These are phyloP conservation scores for Chiridota heheva DNA, from an alignment of 35 echinoderm and acorn worm genomes.

Conservation along the genomic window DNA sequence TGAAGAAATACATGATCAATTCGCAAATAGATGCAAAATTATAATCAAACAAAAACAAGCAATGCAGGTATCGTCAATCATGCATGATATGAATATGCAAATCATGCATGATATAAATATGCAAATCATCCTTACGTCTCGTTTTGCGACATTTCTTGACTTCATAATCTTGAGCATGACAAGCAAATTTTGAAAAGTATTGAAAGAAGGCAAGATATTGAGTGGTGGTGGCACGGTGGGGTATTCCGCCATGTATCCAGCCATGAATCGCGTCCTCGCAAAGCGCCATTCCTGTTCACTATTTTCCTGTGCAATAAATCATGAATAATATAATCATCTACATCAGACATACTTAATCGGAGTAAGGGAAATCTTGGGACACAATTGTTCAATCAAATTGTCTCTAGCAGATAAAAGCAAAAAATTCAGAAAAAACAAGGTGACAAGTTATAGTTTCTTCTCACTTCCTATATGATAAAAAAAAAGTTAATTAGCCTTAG, in stretches of 20 bases:
- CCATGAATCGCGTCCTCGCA: conserved; percentile 45
- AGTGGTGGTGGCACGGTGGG: conserved; percentile 41
- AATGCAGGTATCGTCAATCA: no score
- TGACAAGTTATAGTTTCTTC: not conserved
- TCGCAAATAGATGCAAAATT: no score
- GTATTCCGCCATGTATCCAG: conserved; percentile 29
- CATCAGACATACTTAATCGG: not conserved
- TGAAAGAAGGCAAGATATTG: conserved; percentile 45
- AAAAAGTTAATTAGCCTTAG: no score
- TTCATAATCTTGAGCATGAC: no score
- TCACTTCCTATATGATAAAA: not conserved
- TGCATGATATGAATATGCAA: no score
- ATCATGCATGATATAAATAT: no score
- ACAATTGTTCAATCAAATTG: not conserved
- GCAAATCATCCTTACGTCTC: no score
- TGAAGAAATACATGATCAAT: no score
- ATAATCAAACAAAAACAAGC: no score
- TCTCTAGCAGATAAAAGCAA: not conserved
- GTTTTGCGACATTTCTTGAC: no score
- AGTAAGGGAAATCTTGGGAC: not conserved
- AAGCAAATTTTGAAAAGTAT: no score
- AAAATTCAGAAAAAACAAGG: not conserved
- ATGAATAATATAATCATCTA: no score
- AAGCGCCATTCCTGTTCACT: conserved; percentile 53
- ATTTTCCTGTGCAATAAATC: conserved; percentile 69